Conservation (phyloP, 2,888 invertebrate genomes). For the Steinernema hermaphroditum region DNA sequence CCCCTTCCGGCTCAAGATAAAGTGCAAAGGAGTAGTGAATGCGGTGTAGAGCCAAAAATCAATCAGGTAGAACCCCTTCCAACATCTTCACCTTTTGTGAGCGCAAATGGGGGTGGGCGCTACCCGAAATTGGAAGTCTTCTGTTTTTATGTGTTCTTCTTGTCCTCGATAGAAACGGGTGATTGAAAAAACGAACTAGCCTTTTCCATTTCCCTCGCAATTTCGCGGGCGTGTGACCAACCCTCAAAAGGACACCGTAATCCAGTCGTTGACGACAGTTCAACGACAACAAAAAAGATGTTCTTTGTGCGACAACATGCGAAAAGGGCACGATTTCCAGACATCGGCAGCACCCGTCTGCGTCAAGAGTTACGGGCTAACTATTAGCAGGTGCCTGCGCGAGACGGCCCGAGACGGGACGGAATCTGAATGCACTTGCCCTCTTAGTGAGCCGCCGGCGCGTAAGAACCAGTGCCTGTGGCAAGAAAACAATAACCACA, state of each 20-base stretch:
- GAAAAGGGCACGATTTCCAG: constrained; percentile 1
- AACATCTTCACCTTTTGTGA: neutral
- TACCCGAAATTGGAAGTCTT: neutral
- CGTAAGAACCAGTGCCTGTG: neutral
- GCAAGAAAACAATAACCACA: constrained; percentile 9
- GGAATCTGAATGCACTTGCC: constrained; percentile 2
- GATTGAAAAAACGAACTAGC: too few relatives aligned
- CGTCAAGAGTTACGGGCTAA: neutral
- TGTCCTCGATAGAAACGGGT: too few relatives aligned
- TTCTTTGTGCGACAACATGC: constrained; percentile 23
- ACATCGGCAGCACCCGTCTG: neutral
- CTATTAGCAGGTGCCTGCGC: constrained; percentile 7
- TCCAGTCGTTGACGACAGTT: constrained; percentile 22
- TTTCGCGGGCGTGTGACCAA: neutral
- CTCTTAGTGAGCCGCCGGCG: neutral
- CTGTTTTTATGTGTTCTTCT: neutral
- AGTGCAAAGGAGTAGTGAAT: constrained; percentile 23
- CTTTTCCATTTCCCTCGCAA: neutral
- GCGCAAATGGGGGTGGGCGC: constrained; percentile 19
- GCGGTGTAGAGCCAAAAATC: constrained; percentile 27
- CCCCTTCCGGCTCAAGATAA: neutral
- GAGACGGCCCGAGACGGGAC: neutral
- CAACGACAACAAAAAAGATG: constrained; percentile 13
- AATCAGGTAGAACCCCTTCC: neutral
- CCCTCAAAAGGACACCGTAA: constrained; percentile 16